Percentiles rank a stretch among this genome's conserved stretches.
phyloP scores from a whole-genome alignment of 2,797 vertebrate genomes.

The Delichon dasypus region DNA sequence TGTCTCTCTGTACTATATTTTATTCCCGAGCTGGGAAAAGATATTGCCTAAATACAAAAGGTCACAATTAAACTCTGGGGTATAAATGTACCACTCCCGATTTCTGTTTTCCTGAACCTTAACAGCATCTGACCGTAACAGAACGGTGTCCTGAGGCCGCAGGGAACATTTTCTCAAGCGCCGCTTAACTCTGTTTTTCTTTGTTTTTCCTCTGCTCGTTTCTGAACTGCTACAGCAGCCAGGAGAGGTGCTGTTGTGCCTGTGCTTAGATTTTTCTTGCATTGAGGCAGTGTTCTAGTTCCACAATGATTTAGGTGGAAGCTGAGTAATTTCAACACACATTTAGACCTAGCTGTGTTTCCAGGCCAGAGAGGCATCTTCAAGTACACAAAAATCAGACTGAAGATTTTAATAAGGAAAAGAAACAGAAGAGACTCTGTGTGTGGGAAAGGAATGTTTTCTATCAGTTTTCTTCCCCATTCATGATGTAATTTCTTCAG shows the following conservation, averaged over 20 bases:
- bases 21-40: conserved; percentile 23
- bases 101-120: conserved; percentile 18
- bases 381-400: background rate
- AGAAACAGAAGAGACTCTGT: background rate
- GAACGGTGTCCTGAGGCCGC: conserved; percentile 16
- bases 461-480: background rate
- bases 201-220: background rate
- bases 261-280: background rate
- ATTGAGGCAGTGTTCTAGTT: background rate
- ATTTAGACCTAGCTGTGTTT: background rate
- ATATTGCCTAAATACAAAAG: conserved; percentile 10
- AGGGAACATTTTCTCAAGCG: background rate
- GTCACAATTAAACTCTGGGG: conserved; percentile 24
- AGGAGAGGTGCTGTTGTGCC: conserved; percentile 38
- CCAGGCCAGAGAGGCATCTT: background rate
- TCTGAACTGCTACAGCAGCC: background rate
- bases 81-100: background rate
- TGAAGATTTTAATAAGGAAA: background rate
- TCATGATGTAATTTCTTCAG: background rate
- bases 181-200: background rate
- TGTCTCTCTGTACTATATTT: conserved; percentile 31
- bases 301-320: background rate
- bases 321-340: background rate
- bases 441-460: background rate
- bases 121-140: conserved; percentile 14